Percentiles rank a stretch among this genome's conserved stretches.
phyloP scores from a whole-genome alignment of 30 jellyfish, hydroid and myxozoan genomes.

The Aurelia aurita region DNA sequence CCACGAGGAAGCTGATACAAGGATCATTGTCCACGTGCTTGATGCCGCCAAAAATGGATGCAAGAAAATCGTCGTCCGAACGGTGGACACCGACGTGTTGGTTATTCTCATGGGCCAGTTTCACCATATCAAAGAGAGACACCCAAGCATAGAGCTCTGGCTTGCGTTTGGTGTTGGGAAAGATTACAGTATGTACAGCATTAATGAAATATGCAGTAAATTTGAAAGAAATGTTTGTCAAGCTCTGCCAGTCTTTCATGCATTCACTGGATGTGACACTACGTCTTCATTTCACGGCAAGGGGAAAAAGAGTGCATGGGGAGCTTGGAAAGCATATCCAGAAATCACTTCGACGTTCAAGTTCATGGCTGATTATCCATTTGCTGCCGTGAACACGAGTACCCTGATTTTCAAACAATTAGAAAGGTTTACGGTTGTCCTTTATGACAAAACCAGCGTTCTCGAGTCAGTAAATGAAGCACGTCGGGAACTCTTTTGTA shows the following conservation, averaged over 20 bases:
- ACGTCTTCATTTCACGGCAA: conserved; percentile 31
- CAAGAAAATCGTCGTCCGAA: conserved; percentile 27
- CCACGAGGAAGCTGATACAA: conserved; percentile 62
- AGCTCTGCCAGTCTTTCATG: conserved; percentile 27
- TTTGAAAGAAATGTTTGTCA: conserved; percentile 9
- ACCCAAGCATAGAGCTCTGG: conserved; percentile 35
- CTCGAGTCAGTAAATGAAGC: conserved; percentile 47
- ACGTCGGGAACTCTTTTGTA: conserved; percentile 23
- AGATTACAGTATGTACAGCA: conserved; percentile 16
- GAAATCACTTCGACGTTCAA: conserved; percentile 20
- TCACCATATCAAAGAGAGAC: neutral
- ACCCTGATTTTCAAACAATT: conserved; percentile 13
- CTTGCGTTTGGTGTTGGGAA: conserved; percentile 45
- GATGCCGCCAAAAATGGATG: conserved; percentile 15
- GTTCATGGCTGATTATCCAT: conserved; percentile 13
- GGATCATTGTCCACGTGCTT: conserved; percentile 37
- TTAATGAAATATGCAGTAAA: conserved; percentile 12
- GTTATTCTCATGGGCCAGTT: conserved; percentile 21
- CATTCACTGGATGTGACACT: conserved; percentile 17
- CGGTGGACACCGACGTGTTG: conserved; percentile 61
- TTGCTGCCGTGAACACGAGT: conserved; percentile 7
- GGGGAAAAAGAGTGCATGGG: conserved; percentile 30
- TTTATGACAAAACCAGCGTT: conserved; percentile 20
- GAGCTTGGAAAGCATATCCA: conserved; percentile 24
- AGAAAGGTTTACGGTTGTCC: conserved; percentile 35